Percentiles rank a stretch among this genome's conserved stretches.
Evolutionary conservation across 37 sponge, comb jelly and placozoan species (phyloP).

Genomic region (Bolinopsis microptera): DNA sequence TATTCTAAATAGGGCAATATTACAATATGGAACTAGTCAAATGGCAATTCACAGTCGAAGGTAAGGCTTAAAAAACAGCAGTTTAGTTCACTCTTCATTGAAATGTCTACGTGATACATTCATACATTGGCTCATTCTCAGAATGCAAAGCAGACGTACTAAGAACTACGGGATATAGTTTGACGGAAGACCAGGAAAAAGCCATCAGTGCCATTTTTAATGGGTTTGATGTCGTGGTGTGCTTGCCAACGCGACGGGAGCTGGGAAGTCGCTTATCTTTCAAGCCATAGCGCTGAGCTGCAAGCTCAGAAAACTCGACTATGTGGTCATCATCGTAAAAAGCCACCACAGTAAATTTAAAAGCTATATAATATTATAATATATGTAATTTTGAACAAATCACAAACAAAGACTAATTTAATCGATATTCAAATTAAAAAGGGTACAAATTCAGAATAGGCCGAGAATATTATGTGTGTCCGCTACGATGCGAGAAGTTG

Average conservation of each 20-base stretch:
- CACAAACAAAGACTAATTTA: too few species aligned
- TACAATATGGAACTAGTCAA: too few species aligned
- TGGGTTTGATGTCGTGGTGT: neutral
- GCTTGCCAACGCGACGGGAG: neutral
- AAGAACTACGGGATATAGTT: neutral
- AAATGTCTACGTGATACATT: too few species aligned
- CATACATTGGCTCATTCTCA: too few species aligned
- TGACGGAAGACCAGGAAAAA: neutral
- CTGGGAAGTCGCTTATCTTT: neutral
- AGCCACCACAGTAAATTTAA: neutral
- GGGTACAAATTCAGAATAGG: neutral
- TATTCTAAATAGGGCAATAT: too few species aligned
- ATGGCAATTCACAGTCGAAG: too few species aligned
- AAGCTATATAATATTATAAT: neutral
- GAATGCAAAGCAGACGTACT: neutral
- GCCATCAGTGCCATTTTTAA: neutral
- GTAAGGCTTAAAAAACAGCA: too few species aligned
- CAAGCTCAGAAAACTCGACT: neutral
- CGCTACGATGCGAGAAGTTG: neutral
- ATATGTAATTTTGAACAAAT: too few species aligned
- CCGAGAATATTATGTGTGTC: neutral
- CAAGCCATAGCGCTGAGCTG: neutral
- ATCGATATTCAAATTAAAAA: too few species aligned
- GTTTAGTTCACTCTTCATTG: too few species aligned
- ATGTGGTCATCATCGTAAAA: neutral